Conservation (phyloP, 2,797 vertebrate genomes). For the Channa striata region DNA sequence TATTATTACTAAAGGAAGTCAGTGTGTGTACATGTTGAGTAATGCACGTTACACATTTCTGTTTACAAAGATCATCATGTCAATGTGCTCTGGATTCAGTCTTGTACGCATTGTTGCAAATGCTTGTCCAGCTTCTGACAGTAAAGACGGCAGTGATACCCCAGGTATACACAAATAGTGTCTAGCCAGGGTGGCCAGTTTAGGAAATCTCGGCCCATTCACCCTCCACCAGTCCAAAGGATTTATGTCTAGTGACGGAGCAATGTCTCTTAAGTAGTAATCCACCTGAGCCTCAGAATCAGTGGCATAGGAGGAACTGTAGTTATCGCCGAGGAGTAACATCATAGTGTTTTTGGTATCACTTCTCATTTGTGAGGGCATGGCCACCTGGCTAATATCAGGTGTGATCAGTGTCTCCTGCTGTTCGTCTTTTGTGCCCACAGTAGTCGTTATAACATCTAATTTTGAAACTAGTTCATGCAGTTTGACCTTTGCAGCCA, state of each 20-base stretch:
- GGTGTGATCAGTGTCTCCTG: constrained; percentile 66
- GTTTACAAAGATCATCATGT: constrained; percentile 79
- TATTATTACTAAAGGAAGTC: background rate
- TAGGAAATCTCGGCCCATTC: constrained; percentile 72
- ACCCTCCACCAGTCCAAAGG: constrained; percentile 76
- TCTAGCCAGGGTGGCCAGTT: constrained; percentile 49
- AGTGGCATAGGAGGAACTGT: constrained; percentile 73
- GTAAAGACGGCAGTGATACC: constrained; percentile 44
- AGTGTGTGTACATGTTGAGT: background rate
- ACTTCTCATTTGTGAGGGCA: constrained; percentile 53
- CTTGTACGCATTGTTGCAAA: constrained; percentile 59
- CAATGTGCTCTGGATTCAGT: constrained; percentile 59
- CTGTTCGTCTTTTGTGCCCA: constrained; percentile 61
- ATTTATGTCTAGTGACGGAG: constrained; percentile 69
- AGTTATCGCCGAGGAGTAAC: constrained; percentile 75
- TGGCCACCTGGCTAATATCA: constrained; percentile 49
- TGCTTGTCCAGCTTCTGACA: constrained; percentile 63
- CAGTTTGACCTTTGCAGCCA: constrained; percentile 76
- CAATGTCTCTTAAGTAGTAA: constrained; percentile 75
- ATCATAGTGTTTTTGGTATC: constrained; percentile 75
- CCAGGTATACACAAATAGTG: constrained; percentile 55
- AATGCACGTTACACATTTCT: constrained; percentile 57
- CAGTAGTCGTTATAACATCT: constrained; percentile 36
- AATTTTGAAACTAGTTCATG: constrained; percentile 71
- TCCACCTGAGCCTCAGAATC: constrained; percentile 77